Evolutionary conservation across 2,113 vertebrate species (phyloP), one percentile per base, ranked within the genome.

Genomic region (Penelope pileata): DNA sequence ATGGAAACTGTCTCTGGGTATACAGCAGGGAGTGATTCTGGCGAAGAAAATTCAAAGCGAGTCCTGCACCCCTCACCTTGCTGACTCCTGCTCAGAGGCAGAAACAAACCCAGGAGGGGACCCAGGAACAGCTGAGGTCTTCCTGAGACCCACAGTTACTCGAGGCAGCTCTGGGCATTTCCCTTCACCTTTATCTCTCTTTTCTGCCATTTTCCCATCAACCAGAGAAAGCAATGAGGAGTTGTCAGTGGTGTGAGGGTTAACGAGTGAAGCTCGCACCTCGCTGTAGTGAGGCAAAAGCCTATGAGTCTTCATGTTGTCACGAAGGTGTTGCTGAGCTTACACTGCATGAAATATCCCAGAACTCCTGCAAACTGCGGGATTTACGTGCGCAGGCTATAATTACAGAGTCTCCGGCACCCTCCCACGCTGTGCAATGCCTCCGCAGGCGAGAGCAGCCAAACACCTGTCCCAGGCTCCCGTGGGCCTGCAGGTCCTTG

Each of bases 281-380:
- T 96, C 80, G 85, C 87, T 85, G 50, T 59, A 95, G 90, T 0
- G 2, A 94, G 36, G 90, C 88, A 91, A 76, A 95, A 86, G 78
- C 89, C 74, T 82, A 16, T 23, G 85, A 95, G 80, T 77, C 90
- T 42, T 89, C 83, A 67, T 74, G 79, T 54, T 91, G 91, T 95
- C 91, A 94, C 8, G 11, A 88, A 91, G 91, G 86, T 92, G 91
- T 93, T 96, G 73, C 83, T 91, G 56, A 91, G 89, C 77, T 87
- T 95, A 69, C 67, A 9, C 86, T 68, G 88, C 47, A 69, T 51
- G 84, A 89, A 93, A 60, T 69, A 90, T 88, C 73, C 93, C 93
- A 90, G 92, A 56, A 47, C 91, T 91, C 88, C 88, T 86, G 92
- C 75, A 96, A 93, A 80, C 63, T 92, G 88, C 85, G 45, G 91